A percentile compares a stretch with the other conserved stretches of the same genome.
Conservation (phyloP, 64 coral and sea anemone genomes). For the Actinia equina region DNA sequence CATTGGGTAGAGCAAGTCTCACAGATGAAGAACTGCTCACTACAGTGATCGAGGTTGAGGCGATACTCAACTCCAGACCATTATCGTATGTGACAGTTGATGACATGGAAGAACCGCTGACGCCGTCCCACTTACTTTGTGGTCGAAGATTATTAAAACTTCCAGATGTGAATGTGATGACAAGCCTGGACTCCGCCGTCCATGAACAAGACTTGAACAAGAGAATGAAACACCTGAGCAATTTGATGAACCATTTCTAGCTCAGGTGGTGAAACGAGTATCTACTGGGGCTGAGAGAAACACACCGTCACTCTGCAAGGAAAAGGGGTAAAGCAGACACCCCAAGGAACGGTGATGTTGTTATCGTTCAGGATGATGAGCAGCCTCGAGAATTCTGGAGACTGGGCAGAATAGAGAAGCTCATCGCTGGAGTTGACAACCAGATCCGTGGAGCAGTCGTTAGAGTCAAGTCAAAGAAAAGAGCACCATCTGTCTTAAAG, state of each 20-base stretch:
- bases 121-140: constrained; percentile 18
- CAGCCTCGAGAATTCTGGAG: not conserved
- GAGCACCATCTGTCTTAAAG: constrained; percentile 9
- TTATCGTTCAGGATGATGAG: no score
- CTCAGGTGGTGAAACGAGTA: no score
- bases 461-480: constrained; percentile 25
- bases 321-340: no score
- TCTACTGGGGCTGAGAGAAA: no score
- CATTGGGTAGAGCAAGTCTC: constrained; percentile 31
- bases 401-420: constrained; percentile 16
- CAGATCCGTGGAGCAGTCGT: constrained; percentile 7
- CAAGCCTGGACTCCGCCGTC: not conserved
- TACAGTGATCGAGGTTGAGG: constrained; percentile 18
- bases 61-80: constrained; percentile 23
- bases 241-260: no score
- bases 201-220: no score
- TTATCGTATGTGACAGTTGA: constrained; percentile 16
- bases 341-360: no score
- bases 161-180: not conserved
- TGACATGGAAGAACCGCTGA: constrained; percentile 16
- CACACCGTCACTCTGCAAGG: no score
- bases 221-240: no score
- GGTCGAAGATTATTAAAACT: constrained; percentile 22
- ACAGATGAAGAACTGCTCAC: constrained; percentile 20
- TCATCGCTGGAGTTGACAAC: constrained; percentile 21